Evolutionary conservation across 1,140 invertebrate genomes (phyloP).

Genomic region (Drosophila chauvacae): DNA sequence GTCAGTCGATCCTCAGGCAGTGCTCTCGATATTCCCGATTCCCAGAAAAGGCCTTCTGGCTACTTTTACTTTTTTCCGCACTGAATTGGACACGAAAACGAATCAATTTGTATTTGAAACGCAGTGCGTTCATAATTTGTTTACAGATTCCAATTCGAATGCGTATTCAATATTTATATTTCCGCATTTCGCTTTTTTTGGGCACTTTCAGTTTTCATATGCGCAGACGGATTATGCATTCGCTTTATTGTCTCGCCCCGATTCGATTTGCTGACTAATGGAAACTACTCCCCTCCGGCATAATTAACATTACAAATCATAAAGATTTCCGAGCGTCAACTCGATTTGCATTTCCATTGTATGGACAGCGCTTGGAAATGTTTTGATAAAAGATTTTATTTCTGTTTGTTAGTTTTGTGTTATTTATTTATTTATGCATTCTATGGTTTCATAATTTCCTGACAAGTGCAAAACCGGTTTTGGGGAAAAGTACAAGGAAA

Average conservation of each 20-base stretch:
- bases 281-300: slow-evolving; percentile 29
- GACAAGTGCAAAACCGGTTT: slow-evolving; percentile 68
- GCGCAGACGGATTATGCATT: slow-evolving; percentile 45
- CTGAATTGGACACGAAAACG: slow-evolving; percentile 44
- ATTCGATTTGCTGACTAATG: slow-evolving; percentile 70
- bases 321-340: slow-evolving; percentile 55
- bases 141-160: slow-evolving; percentile 25
- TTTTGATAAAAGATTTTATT: slow-evolving; percentile 44
- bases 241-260: slow-evolving; percentile 53
- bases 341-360: slow-evolving; percentile 71
- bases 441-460: slow-evolving; percentile 68
- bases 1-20: slow-evolving; percentile 12
- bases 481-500: slow-evolving; percentile 20
- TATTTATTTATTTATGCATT: slow-evolving; percentile 72
- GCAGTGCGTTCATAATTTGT: slow-evolving; percentile 66
- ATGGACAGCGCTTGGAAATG: slow-evolving; percentile 9
- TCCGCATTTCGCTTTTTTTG: slow-evolving; percentile 64
- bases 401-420: slow-evolving; percentile 54
- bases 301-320: slow-evolving; percentile 83
- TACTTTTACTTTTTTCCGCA: slow-evolving; percentile 66
- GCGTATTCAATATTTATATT: slow-evolving; percentile 43
- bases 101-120: slow-evolving; percentile 68
- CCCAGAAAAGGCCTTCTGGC: slow-evolving; percentile 16
- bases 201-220: slow-evolving; percentile 68
- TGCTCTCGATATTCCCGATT: slow-evolving; percentile 14